Evolutionary conservation across 2,888 invertebrate genomes (phyloP).

Genomic region (Nasonia oneida): DNA sequence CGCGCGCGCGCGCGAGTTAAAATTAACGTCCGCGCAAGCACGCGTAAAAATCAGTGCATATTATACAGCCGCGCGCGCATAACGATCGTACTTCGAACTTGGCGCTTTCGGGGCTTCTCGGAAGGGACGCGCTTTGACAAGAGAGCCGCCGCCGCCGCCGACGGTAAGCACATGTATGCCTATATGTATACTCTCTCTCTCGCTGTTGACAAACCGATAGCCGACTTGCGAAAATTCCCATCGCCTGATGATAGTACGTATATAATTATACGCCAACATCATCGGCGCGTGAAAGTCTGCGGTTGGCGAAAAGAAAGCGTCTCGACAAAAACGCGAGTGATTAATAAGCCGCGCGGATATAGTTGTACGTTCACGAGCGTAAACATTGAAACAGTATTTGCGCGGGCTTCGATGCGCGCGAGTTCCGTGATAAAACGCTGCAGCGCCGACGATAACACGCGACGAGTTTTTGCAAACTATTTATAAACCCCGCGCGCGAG

Average conservation of each 20-base stretch:
- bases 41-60: not conserved
- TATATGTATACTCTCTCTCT: no score
- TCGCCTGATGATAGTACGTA: not conserved
- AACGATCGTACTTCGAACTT: slow-evolving; percentile 24
- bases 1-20: not conserved
- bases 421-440: slow-evolving; percentile 22
- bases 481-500: slow-evolving; percentile 14
- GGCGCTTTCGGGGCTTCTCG: not conserved
- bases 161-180: not conserved
- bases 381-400: slow-evolving; percentile 41
- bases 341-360: not conserved
- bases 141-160: slow-evolving; percentile 1
- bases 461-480: slow-evolving; percentile 28
- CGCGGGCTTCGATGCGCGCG: not conserved
- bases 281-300: not conserved
- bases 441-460: not conserved
- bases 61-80: not conserved
- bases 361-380: slow-evolving; percentile 15
- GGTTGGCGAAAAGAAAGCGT: not conserved
- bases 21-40: not conserved
- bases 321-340: not conserved
- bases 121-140: slow-evolving; percentile 17
- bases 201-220: not conserved
- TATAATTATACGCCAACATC: not conserved
- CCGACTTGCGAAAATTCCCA: not conserved